These are phyloP conservation scores for Nylanderia fulva DNA, from an alignment of 1,140 invertebrate genomes.

Conservation along the genomic window DNA sequence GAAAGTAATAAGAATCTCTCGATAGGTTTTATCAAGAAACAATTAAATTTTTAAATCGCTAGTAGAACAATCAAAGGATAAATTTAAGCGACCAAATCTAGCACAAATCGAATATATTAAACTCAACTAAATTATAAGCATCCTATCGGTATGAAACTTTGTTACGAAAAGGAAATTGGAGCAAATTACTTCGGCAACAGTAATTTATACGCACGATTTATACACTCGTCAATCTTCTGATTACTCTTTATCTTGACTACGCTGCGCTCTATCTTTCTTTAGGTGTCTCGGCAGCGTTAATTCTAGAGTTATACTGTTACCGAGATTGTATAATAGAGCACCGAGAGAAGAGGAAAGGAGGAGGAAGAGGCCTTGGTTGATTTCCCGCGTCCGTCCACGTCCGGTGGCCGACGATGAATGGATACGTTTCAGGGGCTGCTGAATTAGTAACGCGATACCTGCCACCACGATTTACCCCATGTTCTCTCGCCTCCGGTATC, in stretches of 20 bases:
- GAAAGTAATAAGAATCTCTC: neutral
- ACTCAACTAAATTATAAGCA: too few species aligned
- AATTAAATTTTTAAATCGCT: too few species aligned
- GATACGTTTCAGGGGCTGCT: constrained; percentile 76
- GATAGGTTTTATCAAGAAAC: neutral
- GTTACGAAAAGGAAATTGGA: too few species aligned
- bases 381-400: constrained; percentile 58
- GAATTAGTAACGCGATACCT: constrained; percentile 80
- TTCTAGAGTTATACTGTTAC: constrained; percentile 20
- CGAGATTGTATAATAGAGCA: constrained; percentile 53
- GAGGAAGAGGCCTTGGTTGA: constrained; percentile 44
- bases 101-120: too few species aligned
- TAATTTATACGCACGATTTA: neutral
- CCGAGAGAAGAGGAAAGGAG: constrained; percentile 34
- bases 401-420: constrained; percentile 77
- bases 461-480: constrained; percentile 66
- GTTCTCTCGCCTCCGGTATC: constrained; percentile 31
- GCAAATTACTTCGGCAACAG: constrained; percentile 10
- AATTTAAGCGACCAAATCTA: too few species aligned
- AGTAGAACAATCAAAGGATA: too few species aligned
- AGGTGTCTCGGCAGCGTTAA: constrained; percentile 3
- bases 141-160: too few species aligned
- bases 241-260: neutral
- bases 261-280: neutral
- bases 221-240: neutral